phyloP scores from a whole-genome alignment of 2,888 invertebrate species.

The Galerucella calmariensis region DNA sequence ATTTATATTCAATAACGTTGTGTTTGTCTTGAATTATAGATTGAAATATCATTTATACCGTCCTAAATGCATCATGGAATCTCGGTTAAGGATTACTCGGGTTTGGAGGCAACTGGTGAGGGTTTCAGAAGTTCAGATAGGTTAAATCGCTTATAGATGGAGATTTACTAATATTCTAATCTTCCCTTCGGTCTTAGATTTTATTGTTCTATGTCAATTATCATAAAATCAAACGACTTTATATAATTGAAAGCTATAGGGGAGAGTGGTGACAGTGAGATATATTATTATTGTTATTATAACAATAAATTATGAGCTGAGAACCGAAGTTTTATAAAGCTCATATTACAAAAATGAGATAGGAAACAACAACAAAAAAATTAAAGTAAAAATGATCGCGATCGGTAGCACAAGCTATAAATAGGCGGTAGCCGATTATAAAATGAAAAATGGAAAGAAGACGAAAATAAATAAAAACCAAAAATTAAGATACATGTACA shows the following conservation, averaged over 20 bases:
- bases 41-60: not conserved
- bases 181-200: not conserved
- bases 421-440: no score
- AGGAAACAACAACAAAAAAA: no score
- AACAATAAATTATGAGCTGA: no score
- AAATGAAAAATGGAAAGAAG: no score
- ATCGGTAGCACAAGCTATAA: no score
- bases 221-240: not conserved
- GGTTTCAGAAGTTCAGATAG: slow-evolving; percentile 10
- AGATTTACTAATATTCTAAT: slow-evolving; percentile 19
- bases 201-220: not conserved
- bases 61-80: not conserved
- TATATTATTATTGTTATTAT: no score
- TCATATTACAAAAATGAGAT: no score
- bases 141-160: slow-evolving; percentile 17
- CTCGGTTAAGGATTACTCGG: slow-evolving; percentile 2
- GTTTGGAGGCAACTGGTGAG: slow-evolving; percentile 17
- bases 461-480: no score
- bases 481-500: no score
- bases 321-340: no score
- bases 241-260: not conserved
- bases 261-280: no score
- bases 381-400: no score
- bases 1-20: not conserved
- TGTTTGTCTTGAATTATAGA: not conserved